These are phyloP conservation scores for Enteromius viviparus DNA, from an alignment of 2,797 vertebrate species.

Conservation along the genomic window DNA sequence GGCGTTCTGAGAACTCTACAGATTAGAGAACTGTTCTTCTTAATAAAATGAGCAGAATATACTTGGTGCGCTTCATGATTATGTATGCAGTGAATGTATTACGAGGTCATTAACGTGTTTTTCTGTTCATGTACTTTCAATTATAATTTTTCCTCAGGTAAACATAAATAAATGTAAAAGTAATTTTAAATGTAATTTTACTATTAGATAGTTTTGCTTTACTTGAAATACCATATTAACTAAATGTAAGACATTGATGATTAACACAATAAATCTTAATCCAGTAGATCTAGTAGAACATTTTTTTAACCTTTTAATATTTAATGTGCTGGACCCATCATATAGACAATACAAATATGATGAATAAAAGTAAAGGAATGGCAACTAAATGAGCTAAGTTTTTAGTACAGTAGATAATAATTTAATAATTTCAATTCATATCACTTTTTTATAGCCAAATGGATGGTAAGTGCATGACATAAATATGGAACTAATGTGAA, in stretches of 20 bases:
- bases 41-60: background rate
- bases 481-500: background rate
- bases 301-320: background rate
- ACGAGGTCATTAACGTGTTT: background rate
- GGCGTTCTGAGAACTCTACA: background rate
- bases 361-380: background rate
- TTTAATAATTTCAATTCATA: background rate
- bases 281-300: background rate
- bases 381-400: background rate
- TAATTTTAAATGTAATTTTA: background rate
- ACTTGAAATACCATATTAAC: background rate
- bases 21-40: background rate
- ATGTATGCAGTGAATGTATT: background rate
- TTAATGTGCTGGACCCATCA: background rate
- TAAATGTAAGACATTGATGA: background rate
- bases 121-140: background rate
- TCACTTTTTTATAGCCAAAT: background rate
- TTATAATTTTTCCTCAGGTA: background rate
- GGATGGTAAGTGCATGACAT: background rate
- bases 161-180: background rate
- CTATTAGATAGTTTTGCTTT: background rate
- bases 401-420: background rate
- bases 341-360: background rate
- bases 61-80: background rate
- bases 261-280: background rate